Conservation (phyloP, 2,888 invertebrate genomes). For the Parochlus steinenii region DNA sequence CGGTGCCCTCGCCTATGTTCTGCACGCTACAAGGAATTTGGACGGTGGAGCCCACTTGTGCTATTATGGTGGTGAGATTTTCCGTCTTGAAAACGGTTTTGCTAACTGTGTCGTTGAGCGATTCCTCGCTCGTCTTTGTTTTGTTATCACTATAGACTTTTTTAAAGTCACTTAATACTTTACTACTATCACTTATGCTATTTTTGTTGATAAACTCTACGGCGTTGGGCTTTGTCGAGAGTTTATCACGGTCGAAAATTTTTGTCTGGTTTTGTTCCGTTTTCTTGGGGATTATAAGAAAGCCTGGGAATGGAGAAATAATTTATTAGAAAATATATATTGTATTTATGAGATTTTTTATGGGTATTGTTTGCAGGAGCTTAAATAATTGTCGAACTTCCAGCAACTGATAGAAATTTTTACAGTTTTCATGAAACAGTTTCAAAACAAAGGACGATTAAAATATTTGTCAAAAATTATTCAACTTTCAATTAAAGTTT, state of each 20-base stretch:
- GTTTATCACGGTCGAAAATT: constrained; percentile 9
- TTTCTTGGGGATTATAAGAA: constrained; percentile 11
- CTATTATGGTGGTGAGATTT: constrained; percentile 33
- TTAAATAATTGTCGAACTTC: no score
- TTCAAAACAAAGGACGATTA: no score
- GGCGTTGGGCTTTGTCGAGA: not conserved
- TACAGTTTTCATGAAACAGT: no score
- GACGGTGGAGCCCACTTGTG: constrained; percentile 34
- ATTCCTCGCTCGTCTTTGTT: not conserved
- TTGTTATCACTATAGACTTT: constrained; percentile 3
- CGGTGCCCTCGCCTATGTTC: constrained; percentile 35
- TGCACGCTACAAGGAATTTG: constrained; percentile 34
- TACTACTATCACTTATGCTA: constrained; percentile 10
- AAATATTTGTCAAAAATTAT: no score
- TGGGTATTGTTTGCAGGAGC: no score
- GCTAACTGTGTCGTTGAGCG: constrained; percentile 17
- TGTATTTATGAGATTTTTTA: no score
- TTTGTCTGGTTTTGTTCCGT: constrained; percentile 10
- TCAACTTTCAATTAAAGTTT: no score
- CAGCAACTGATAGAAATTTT: no score
- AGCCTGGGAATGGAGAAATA: constrained; percentile 6
- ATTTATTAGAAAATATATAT: no score
- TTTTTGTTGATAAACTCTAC: constrained; percentile 4
- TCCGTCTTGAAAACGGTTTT: constrained; percentile 32
- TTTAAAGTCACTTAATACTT: constrained; percentile 6